These are phyloP conservation scores for Thymallus thymallus DNA, from an alignment of 2,113 vertebrate species.

Conservation along the genomic window DNA sequence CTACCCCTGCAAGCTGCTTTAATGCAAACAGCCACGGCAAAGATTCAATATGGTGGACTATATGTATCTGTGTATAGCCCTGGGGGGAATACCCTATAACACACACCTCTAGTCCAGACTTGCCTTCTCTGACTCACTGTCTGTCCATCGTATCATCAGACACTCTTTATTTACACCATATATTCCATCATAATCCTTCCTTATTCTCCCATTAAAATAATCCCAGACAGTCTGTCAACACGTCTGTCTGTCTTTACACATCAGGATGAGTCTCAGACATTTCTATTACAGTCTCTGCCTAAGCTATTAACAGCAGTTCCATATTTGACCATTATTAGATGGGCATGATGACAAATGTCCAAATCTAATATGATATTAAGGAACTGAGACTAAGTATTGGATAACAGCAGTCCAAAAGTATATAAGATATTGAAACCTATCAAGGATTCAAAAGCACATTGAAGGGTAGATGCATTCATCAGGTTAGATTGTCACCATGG, in stretches of 20 bases:
- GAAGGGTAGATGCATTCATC: too few relatives aligned
- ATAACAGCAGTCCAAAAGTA: too few relatives aligned
- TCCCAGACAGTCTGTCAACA: constrained; percentile 34
- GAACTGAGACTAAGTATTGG: not conserved
- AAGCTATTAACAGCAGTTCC: not conserved
- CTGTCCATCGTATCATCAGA: constrained; percentile 9
- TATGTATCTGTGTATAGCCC: too few relatives aligned
- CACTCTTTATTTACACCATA: too few relatives aligned
- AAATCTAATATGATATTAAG: not conserved
- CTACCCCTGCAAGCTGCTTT: too few relatives aligned
- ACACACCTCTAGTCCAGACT: constrained; percentile 56
- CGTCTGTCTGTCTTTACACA: constrained; percentile 6
- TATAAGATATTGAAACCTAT: too few relatives aligned
- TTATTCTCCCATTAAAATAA: constrained; percentile 45
- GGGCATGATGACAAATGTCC: constrained; percentile 5
- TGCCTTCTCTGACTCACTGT: constrained; percentile 58
- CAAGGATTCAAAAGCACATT: too few relatives aligned
- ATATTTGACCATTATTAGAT: not conserved
- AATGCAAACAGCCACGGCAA: too few relatives aligned
- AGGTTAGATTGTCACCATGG: too few relatives aligned
- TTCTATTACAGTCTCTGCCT: constrained; percentile 18
- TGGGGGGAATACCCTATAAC: constrained; percentile 18
- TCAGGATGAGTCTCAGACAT: not conserved
- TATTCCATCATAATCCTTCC: not conserved
- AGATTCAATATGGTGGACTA: too few relatives aligned